Base-by-base conservation (phyloP, 2,888 invertebrate species). In the Syritta pipiens region DNA sequence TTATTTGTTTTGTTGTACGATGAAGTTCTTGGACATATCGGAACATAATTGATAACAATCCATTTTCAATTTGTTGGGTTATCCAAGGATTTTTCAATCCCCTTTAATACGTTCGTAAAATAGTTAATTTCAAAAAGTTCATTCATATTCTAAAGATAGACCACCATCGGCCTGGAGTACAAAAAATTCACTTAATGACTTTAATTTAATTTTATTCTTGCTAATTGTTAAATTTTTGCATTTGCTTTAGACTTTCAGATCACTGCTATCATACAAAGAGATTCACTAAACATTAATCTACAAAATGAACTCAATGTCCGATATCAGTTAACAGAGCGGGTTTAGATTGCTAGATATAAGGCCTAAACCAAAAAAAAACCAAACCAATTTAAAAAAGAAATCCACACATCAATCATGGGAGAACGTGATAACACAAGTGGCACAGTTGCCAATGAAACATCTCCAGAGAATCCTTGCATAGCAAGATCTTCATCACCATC, bases 401-500 rank as follows among this genome's bases (percentile, higher is more conserved):
- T 19, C 10, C 10, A 20, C 5, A 9, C 5, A 44, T 20, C n/a
- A 28, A 67, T 1, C 3, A 79, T 79, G 77, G 77, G 55, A 12
- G 77, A 79, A 28, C 72, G 77, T 37, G 72, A 79, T 28, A 60
- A 49, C n/a, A 30, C 44, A n/a, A 72, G 67, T 53, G 48, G 46
- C 17, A 26, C 42, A 1, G 26, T 72, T 24, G 32, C 42, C 17
- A 55, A 37, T 12, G 67, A 72, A 71, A 44, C 67, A 3, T 19
- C 53, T 10, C 35, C 30, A 5, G 72, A 79, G 22, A 74, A 79
- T 19, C 42, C 55, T n/a, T 40, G 42, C 6, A 40, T 53, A 10
- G 46, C 44, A 12, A 20, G 60, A 26, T 22, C 72, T 3, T 10
- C 60, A 17, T 74, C 77, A 9, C 65, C 77, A 22, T 42, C 53